A percentile compares a stretch with the other conserved stretches of the same genome.
Conservation (phyloP, 2,888 invertebrate species). For the Clepsis dumicolana region DNA sequence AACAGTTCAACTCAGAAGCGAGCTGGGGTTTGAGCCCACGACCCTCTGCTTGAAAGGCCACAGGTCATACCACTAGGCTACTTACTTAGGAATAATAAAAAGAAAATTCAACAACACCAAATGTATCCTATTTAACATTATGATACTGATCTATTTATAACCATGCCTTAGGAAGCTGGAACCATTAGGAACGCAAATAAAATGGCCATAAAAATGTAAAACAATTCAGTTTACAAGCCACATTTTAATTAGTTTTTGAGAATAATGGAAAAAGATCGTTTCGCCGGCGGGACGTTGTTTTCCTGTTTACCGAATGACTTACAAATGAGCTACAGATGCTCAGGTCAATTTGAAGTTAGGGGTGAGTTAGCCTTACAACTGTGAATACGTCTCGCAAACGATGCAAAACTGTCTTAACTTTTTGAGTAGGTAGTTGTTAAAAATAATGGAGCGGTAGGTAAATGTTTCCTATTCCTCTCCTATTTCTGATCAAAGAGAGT, state of each 20-base stretch:
- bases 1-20: too few relatives aligned
- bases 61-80: too few relatives aligned
- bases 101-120: too few relatives aligned
- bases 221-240: constrained; percentile 22
- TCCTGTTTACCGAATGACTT: constrained; percentile 14
- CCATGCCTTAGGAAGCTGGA: neutral
- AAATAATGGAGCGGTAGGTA: too few relatives aligned
- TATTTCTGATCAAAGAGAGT: too few relatives aligned
- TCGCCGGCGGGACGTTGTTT: constrained; percentile 11
- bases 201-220: constrained; percentile 28
- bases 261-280: constrained; percentile 28
- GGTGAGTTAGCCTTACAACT: neutral
- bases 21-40: too few relatives aligned
- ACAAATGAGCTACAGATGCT: neutral
- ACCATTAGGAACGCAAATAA: neutral
- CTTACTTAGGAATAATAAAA: too few relatives aligned
- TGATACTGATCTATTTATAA: neutral
- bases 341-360: neutral
- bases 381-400: too few relatives aligned
- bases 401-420: too few relatives aligned
- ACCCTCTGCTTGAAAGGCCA: too few relatives aligned
- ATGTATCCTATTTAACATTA: neutral
- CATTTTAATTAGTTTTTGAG: constrained; percentile 38
- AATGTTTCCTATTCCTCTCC: too few relatives aligned
- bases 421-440: too few relatives aligned